A percentile compares a stretch with the other conserved stretches of the same genome.
phyloP scores from a whole-genome alignment of 2,797 vertebrate species.

The Sitta carolinensis region DNA sequence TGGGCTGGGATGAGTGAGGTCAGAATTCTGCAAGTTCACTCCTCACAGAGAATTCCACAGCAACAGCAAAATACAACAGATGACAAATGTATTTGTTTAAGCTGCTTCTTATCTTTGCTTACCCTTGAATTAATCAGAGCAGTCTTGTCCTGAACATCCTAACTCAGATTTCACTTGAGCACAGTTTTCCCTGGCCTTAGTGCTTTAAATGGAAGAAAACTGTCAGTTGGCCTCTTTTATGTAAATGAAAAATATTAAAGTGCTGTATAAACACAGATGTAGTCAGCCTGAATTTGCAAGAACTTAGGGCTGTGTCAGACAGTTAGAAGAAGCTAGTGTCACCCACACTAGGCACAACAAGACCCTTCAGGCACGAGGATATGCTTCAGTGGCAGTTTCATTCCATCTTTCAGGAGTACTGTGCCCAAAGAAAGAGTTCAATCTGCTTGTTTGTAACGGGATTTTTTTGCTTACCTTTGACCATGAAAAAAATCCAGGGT shows the following conservation, averaged over 20 bases:
- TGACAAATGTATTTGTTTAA: not conserved
- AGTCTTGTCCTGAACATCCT: not conserved
- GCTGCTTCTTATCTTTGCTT: not conserved
- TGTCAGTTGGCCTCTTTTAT: not conserved
- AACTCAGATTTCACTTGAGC: not conserved
- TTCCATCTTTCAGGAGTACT: not conserved
- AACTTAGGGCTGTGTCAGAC: not conserved
- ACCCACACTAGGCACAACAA: not conserved
- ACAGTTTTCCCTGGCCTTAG: not conserved
- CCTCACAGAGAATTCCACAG: not conserved
- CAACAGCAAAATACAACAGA: not conserved
- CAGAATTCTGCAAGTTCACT: not conserved
- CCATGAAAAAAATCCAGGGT: not conserved
- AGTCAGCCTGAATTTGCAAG: not conserved
- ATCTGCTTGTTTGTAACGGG: not conserved
- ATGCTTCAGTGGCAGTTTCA: not conserved
- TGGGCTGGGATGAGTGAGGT: not conserved
- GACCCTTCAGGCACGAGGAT: rapidly evolving
- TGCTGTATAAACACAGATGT: not conserved
- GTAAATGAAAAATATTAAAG: not conserved
- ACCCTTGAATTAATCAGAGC: not conserved
- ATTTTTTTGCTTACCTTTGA: not conserved
- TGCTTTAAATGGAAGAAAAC: not conserved
- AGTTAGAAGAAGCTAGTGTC: not conserved
- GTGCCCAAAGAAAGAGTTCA: not conserved